Base-by-base conservation (phyloP, 2,113 vertebrate genomes). In the Willisornis vidua region DNA sequence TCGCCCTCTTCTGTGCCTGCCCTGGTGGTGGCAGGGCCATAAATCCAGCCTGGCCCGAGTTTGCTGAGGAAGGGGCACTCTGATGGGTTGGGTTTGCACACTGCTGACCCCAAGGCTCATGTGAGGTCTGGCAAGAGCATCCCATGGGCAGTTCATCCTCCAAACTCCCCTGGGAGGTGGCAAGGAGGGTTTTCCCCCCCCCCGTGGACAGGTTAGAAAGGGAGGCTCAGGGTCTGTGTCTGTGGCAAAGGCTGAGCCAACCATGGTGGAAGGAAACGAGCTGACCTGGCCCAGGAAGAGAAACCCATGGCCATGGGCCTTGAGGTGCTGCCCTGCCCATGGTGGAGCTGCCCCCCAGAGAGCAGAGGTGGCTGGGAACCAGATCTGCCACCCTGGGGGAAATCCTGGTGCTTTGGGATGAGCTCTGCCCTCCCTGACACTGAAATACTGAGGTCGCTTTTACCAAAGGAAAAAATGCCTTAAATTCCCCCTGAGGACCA, bases 301-400 rank as follows among this genome's bases (percentile, higher is more conserved):
- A 37, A 6, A 76, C 52, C 76, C 76, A n/a, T 0, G 6, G 86
- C 62, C 74, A 57, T 0, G 4, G 72, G 79, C 48, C 59, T 49
- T 6, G 0, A 0, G 4, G 76, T 1, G 7, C 19, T 14, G 43
- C 19, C 28, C n/a, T 12, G 2, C 35, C 16, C 22, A 33, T 0
- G 6, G 23, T 3, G 33, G 28, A 39, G 59, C 52, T 66, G 55
- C 55, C 68, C 70, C 81, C 48, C 1, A 5, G 59, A 43, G 10
- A 4, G 2, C 2, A 19, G 52, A 31, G 17, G 57, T 1, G 20
- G 18, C 22, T 89, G 75, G 39, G 35, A 85, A 82, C 3, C 31
- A 13, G 1, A 46, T 54, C 41, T 72, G 33, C 48, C 67, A 76
- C 33, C 25, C 22, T 9, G n/a, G 19, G 52, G 16, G 31, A 43